Evolutionary conservation across 2,888 invertebrate species (phyloP).

Genomic region (Clanis bilineata): DNA sequence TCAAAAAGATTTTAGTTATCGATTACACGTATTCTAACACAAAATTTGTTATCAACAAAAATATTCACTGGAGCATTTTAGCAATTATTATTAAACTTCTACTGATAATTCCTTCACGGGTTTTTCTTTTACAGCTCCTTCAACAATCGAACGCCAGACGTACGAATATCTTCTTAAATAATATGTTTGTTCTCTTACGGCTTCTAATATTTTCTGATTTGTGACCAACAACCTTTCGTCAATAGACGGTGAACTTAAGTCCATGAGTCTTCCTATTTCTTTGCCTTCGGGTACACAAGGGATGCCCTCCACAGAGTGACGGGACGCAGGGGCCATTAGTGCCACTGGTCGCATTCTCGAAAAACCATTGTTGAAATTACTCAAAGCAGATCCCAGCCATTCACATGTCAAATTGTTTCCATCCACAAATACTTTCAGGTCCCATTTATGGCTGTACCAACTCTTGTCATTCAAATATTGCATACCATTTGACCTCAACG

Average conservation of each 20-base stretch:
- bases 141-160: constrained; percentile 35
- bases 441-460: constrained; percentile 58
- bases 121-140: constrained; percentile 30
- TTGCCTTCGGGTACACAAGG: constrained; percentile 46
- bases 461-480: constrained; percentile 47
- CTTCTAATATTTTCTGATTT: constrained; percentile 64
- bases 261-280: constrained; percentile 25
- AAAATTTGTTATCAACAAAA: neutral
- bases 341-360: constrained; percentile 59
- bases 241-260: constrained; percentile 22
- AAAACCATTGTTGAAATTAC: constrained; percentile 60
- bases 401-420: constrained; percentile 63
- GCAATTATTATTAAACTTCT: neutral
- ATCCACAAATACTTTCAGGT: constrained; percentile 57
- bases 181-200: constrained; percentile 60
- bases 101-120: neutral
- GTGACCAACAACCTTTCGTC: constrained; percentile 63
- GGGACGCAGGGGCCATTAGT: constrained; percentile 29
- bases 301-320: constrained; percentile 59
- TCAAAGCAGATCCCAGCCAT: constrained; percentile 59
- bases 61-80: neutral
- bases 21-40: neutral
- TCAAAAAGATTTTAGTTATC: too few relatives aligned
- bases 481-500: constrained; percentile 55
- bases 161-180: constrained; percentile 41